A percentile compares a stretch with the other conserved stretches of the same genome.
Conservation (phyloP, 2,113 vertebrate species). For the Pseudonaja textilis region DNA sequence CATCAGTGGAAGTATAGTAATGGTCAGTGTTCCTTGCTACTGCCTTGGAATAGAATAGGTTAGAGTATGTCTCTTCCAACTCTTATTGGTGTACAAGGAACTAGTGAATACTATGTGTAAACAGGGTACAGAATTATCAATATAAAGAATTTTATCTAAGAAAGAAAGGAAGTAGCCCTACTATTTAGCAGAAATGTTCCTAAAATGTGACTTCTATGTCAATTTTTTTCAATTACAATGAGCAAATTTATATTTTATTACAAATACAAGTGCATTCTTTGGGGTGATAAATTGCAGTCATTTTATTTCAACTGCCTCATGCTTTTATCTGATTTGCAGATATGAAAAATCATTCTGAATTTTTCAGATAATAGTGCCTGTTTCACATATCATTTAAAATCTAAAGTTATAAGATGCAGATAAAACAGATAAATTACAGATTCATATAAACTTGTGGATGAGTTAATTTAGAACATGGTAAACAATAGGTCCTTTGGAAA, state of each 20-base stretch:
- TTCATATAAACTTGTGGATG: constrained; percentile 26
- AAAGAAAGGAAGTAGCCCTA: constrained; percentile 49
- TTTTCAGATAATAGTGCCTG: constrained; percentile 17
- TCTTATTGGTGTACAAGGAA: constrained; percentile 52
- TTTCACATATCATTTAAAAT: constrained; percentile 39
- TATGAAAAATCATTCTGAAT: constrained; percentile 17
- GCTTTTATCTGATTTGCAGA: constrained; percentile 22
- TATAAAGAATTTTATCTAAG: constrained; percentile 41
- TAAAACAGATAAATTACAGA: constrained; percentile 14
- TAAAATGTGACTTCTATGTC: constrained; percentile 56
- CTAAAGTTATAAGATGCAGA: background rate
- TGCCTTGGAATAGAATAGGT: constrained; percentile 58
- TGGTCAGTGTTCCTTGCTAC: constrained; percentile 44
- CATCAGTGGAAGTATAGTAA: constrained; percentile 36
- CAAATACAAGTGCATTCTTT: constrained; percentile 10
- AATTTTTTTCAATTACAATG: constrained; percentile 63
- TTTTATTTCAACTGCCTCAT: background rate
- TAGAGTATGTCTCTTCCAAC: constrained; percentile 45
- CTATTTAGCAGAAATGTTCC: constrained; percentile 27
- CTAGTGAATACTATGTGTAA: constrained; percentile 40
- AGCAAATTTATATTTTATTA: constrained; percentile 53
- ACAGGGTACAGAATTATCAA: constrained; percentile 59
- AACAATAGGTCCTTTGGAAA: constrained; percentile 39
- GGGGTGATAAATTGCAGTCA: constrained; percentile 20
- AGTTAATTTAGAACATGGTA: constrained; percentile 38